A percentile compares a stretch with the other conserved stretches of the same genome.
These are phyloP conservation scores for Oriolus oriolus DNA, from an alignment of 2,113 vertebrate genomes.

Conservation along the genomic window DNA sequence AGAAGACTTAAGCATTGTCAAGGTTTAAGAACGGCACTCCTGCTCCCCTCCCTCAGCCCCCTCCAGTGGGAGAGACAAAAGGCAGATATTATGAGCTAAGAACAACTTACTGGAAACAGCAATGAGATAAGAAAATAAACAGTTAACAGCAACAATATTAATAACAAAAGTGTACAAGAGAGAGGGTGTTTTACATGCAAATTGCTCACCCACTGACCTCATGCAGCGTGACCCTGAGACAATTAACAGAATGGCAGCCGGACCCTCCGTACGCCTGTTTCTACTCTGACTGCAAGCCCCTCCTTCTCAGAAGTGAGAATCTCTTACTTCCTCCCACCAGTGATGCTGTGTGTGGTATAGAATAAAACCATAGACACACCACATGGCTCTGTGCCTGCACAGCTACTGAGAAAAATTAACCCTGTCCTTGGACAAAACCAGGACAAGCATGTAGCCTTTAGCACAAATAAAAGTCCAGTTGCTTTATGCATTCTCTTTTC, in stretches of 20 bases:
- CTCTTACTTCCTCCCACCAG: background rate
- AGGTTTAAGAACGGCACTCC: background rate
- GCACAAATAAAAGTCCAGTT: background rate
- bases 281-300: background rate
- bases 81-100: background rate
- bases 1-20: background rate
- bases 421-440: background rate
- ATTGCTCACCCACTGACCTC: background rate
- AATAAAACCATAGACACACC: accelerated
- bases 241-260: accelerated
- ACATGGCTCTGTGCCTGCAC: background rate
- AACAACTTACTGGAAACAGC: background rate
- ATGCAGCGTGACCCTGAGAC: background rate
- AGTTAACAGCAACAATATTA: background rate
- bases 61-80: background rate
- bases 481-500: background rate
- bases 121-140: background rate
- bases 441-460: background rate
- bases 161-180: background rate
- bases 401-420: background rate
- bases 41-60: background rate
- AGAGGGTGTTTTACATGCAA: background rate
- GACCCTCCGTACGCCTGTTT: background rate
- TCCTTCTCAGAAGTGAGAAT: background rate
- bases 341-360: no score